A percentile compares a stretch with the other conserved stretches of the same genome.
These are phyloP conservation scores for Delia radicum DNA, from an alignment of 1,140 invertebrate genomes.

Conservation along the genomic window DNA sequence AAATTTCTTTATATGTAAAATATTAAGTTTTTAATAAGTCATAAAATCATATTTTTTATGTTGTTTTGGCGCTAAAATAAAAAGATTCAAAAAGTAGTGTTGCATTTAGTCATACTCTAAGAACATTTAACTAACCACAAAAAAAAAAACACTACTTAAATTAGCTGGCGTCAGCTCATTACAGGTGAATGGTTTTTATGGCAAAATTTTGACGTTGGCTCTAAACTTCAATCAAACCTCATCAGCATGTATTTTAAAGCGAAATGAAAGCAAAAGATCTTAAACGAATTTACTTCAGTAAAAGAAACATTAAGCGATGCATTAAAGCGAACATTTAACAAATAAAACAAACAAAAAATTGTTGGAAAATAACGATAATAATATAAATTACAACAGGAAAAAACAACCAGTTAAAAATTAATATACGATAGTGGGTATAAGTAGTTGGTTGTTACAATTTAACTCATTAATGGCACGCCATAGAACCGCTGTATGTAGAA, in stretches of 20 bases:
- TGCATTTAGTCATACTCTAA: not conserved
- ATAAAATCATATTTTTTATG: no score
- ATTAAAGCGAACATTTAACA: slow-evolving; percentile 4
- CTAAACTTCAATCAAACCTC: not conserved
- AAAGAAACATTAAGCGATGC: not conserved
- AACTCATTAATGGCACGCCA: no score
- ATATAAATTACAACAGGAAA: not conserved
- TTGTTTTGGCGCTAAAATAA: not conserved
- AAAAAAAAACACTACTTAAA: not conserved
- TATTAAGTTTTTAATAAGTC: no score
- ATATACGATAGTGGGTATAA: no score
- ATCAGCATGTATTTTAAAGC: not conserved
- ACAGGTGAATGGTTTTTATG: not conserved
- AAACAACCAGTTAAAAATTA: not conserved
- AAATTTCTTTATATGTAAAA: no score
- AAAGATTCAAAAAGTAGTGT: not conserved
- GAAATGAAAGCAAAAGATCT: not conserved
- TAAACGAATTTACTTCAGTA: not conserved
- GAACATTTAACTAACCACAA: not conserved
- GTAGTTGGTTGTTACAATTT: no score
- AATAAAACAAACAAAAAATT: not conserved
- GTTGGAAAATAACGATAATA: not conserved
- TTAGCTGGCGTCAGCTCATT: not conserved
- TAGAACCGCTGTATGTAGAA: no score
- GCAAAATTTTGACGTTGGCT: not conserved